A percentile compares a stretch with the other conserved stretches of the same genome.
phyloP scores from a whole-genome alignment of 2,888 invertebrate genomes.

The Torymus aiolomorphi region DNA sequence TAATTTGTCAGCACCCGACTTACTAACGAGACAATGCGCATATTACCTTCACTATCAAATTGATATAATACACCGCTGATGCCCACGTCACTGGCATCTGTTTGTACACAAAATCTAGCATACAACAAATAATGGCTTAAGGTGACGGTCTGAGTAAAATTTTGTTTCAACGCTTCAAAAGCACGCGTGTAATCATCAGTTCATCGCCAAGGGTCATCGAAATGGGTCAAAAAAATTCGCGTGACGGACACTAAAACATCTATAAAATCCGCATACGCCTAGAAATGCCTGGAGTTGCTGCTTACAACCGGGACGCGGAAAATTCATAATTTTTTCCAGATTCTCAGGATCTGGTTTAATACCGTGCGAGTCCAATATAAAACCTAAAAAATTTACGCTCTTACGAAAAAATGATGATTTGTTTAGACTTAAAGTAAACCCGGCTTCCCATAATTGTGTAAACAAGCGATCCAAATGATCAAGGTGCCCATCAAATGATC shows the following conservation, averaged over 20 bases:
- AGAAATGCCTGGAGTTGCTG: no score
- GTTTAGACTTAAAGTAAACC: conserved; percentile 61
- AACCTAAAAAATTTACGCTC: conserved; percentile 34
- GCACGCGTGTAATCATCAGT: conserved; percentile 12
- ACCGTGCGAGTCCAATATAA: conserved; percentile 1
- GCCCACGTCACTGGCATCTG: no score
- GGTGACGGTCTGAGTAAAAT: conserved; percentile 25
- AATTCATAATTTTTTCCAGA: conserved; percentile 58
- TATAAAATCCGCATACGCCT: conserved; percentile 47
- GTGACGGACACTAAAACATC: conserved; percentile 33
- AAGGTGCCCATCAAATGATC: conserved; percentile 58
- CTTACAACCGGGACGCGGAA: no score
- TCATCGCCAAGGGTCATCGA: conserved; percentile 30
- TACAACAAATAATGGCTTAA: conserved; percentile 8
- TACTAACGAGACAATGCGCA: no score
- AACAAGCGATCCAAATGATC: conserved; percentile 59
- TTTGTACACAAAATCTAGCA: no score
- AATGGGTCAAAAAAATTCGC: conserved; percentile 20
- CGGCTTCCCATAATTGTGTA: conserved; percentile 51
- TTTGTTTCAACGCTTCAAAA: conserved; percentile 26
- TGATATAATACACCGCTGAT: no score
- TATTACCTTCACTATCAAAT: no score
- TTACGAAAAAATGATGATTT: conserved; percentile 60
- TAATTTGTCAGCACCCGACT: no score
- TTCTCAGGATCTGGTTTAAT: conserved; percentile 51